Percentiles rank a stretch among this genome's conserved stretches.
These are phyloP conservation scores for Diaperis boleti DNA, from an alignment of 2,888 invertebrate species.

Conservation along the genomic window DNA sequence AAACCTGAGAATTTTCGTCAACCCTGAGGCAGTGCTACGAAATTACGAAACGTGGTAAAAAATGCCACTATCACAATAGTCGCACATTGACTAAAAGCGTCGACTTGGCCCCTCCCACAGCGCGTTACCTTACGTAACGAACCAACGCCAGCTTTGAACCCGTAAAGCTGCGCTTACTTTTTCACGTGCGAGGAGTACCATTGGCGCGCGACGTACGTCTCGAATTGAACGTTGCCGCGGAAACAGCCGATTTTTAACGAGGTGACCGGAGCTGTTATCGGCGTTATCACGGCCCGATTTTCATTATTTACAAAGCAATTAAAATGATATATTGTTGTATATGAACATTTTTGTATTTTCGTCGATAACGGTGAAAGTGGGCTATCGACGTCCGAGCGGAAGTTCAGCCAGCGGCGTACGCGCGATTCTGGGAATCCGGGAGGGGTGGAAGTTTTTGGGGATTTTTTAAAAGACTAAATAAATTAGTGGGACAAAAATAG, in stretches of 20 bases:
- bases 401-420: slow-evolving; percentile 15
- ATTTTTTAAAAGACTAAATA: slow-evolving; percentile 1
- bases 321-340: slow-evolving; percentile 30
- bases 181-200: background rate
- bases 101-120: slow-evolving; percentile 17
- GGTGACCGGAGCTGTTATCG: slow-evolving; percentile 23
- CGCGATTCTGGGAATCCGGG: background rate
- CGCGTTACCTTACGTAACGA: slow-evolving; percentile 14
- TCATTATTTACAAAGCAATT: slow-evolving; percentile 36
- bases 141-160: background rate
- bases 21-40: background rate
- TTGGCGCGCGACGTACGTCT: slow-evolving; percentile 7
- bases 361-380: slow-evolving; percentile 27
- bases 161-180: slow-evolving; percentile 16
- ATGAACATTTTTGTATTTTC: slow-evolving; percentile 22
- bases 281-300: slow-evolving; percentile 32
- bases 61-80: slow-evolving; percentile 14
- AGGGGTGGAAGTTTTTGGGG: background rate
- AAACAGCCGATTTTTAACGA: slow-evolving; percentile 21
- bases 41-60: slow-evolving; percentile 7
- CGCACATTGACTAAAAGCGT: slow-evolving; percentile 15
- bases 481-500: slow-evolving; percentile 1
- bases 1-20: background rate
- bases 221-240: slow-evolving; percentile 2
- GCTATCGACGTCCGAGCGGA: slow-evolving; percentile 12